phyloP scores from a whole-genome alignment of 2,888 invertebrate genomes.

The Xylota sylvarum region DNA sequence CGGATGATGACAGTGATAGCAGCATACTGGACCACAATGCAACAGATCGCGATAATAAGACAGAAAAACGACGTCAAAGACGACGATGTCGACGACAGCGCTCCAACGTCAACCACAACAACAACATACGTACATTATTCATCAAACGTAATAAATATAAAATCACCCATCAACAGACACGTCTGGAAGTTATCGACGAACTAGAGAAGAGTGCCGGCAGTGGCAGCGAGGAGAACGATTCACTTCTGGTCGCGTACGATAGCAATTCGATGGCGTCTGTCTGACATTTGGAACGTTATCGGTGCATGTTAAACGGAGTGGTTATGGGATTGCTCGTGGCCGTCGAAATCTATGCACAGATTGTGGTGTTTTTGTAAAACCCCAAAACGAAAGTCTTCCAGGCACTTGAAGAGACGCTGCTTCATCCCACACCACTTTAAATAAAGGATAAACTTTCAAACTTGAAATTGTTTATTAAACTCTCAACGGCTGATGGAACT shows the following conservation, averaged over 20 bases:
- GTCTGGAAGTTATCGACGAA: slow-evolving; percentile 84
- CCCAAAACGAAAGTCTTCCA: slow-evolving; percentile 55
- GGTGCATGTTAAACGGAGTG: slow-evolving; percentile 83
- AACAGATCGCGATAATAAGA: slow-evolving; percentile 14
- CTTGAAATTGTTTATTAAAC: not conserved
- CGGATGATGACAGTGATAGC: slow-evolving; percentile 80
- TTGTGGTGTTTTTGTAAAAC: slow-evolving; percentile 82
- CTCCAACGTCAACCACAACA: slow-evolving; percentile 78
- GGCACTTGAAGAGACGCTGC: not conserved
- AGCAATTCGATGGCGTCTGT: slow-evolving; percentile 84
- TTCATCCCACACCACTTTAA: not conserved
- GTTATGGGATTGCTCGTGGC: slow-evolving; percentile 83
- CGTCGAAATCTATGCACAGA: slow-evolving; percentile 84
- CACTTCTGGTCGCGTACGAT: slow-evolving; percentile 84
- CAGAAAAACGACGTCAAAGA: slow-evolving; percentile 49
- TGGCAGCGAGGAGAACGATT: slow-evolving; percentile 85
- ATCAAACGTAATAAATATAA: slow-evolving; percentile 84
- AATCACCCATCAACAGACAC: slow-evolving; percentile 82
- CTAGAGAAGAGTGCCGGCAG: slow-evolving; percentile 84
- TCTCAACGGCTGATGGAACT: too few species aligned
- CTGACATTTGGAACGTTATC: slow-evolving; percentile 84
- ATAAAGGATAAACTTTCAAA: not conserved
- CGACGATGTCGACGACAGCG: slow-evolving; percentile 56
- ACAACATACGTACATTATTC: slow-evolving; percentile 82
- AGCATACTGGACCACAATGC: slow-evolving; percentile 80